Evolutionary conservation across 2,113 vertebrate species (phyloP).

Genomic region (Leuciscus idus): DNA sequence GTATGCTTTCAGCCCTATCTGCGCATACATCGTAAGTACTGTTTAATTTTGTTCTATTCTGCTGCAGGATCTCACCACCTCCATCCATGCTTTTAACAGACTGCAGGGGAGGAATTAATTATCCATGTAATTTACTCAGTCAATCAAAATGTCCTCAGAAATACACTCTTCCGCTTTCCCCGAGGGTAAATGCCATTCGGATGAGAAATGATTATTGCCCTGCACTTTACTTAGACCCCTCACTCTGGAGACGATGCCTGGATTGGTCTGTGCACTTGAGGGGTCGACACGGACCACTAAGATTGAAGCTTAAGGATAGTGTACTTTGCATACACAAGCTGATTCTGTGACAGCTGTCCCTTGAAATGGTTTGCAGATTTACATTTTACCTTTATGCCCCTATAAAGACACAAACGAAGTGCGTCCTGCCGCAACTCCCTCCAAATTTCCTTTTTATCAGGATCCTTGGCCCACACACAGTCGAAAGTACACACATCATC

Average conservation of each 20-base stretch:
- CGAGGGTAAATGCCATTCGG: conserved; percentile 25
- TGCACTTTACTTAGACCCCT: conserved; percentile 36
- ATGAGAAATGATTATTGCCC: conserved; percentile 40
- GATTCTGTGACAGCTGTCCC: conserved; percentile 4
- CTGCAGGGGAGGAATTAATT: conserved; percentile 54
- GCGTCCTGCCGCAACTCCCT: conserved; percentile 39
- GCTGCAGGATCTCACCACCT: conserved; percentile 5
- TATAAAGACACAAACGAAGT: conserved; percentile 14
- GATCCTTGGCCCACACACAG: conserved; percentile 54
- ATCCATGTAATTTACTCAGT: conserved; percentile 57
- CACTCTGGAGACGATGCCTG: not conserved
- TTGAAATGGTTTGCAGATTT: conserved; percentile 15
- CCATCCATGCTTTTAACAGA: conserved; percentile 21
- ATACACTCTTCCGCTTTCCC: conserved; percentile 21
- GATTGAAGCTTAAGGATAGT: not conserved
- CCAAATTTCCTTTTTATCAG: conserved; percentile 40
- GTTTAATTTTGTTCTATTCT: conserved; percentile 26
- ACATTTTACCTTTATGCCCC: conserved; percentile 1
- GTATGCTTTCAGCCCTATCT: conserved; percentile 92
- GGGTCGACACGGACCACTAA: conserved; percentile 13
- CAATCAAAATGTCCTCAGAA: conserved; percentile 47
- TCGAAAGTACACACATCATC: conserved; percentile 22
- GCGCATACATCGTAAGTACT: conserved; percentile 90
- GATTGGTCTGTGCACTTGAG: not conserved
- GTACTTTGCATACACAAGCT: not conserved